Base-by-base conservation (phyloP, 2,888 invertebrate genomes). In the Agonopterix subpropinquella region DNA sequence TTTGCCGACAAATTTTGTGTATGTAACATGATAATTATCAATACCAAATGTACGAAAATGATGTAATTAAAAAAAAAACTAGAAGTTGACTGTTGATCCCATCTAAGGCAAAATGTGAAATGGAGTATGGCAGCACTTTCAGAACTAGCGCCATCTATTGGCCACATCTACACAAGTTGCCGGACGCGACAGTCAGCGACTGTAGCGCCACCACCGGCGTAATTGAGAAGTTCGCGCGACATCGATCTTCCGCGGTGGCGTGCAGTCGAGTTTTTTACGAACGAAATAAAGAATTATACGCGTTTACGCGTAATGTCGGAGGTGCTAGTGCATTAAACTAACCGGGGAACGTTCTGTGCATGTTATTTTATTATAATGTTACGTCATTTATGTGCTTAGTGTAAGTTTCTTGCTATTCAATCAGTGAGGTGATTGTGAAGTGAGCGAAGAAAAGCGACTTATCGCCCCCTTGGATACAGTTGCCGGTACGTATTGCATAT, bases 181-280 rank as follows among this genome's bases (percentile, higher is more conserved):
- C 15, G 10, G 45, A 50, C 50, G 50, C 50, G 45, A 41, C 13
- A 11, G 36, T 4, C 10, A 10, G 36, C 46, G 36, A 42, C 47
- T 35, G 58, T 47, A 57, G 70, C 61, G 73, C 68, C 62, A 61
- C 59, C 73, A 8, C 68, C 75, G 80, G 80, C 57, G 57, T 62
- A 73, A 74, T 78, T 71, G 59, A 56, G 75, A 77, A 85, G 78
- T 76, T 73, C 61, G 59, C 59, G 67, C 77, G 80, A 85, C 86
- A 87, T 88, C 85, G 87, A 87, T 88, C 75, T 79, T 67, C 72
- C 73, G 73, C 75, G 77, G 82, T 77, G 69, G 79, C 74, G 80
- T 76, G 74, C 69, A 66, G 73, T 68, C 66, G 69, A 69, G 65
- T 65, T 77, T 77, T 77, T 75, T 71, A 72, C 79, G 78, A 80